Percentiles rank a stretch among this genome's conserved stretches.
phyloP scores from a whole-genome alignment of 2,888 invertebrate species.

The Clivina fossor region DNA sequence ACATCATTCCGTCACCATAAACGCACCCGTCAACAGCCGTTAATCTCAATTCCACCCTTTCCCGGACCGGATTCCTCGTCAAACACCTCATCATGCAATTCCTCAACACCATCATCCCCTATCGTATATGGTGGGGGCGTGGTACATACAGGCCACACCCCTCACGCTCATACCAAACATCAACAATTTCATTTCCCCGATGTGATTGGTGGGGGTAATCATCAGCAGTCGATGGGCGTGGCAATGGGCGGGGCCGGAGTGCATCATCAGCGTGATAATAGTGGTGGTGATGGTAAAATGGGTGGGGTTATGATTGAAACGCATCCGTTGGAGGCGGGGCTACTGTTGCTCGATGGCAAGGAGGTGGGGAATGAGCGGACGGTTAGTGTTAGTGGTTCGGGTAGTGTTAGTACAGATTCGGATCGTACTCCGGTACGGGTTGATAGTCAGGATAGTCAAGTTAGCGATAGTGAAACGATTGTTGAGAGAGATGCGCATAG shows the following conservation, averaged over 20 bases:
- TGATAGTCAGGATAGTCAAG: constrained; percentile 81
- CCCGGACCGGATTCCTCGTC: constrained; percentile 84
- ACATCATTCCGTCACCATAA: constrained; percentile 41
- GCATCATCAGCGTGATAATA: background rate
- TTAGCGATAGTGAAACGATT: constrained; percentile 63
- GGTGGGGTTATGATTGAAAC: constrained; percentile 60
- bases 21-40: constrained; percentile 47
- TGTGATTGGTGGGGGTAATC: no score
- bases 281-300: constrained; percentile 43
- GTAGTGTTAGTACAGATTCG: constrained; percentile 77
- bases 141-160: constrained; percentile 58
- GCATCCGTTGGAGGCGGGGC: constrained; percentile 52
- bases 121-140: no score
- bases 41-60: constrained; percentile 60
- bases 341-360: constrained; percentile 46
- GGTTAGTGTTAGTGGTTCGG: constrained; percentile 70
- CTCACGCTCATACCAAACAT: constrained; percentile 52
- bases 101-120: constrained; percentile 94
- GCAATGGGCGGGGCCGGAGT: background rate
- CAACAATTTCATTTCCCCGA: constrained; percentile 81
- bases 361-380: constrained; percentile 70
- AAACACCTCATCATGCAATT: constrained; percentile 94
- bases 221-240: background rate
- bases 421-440: constrained; percentile 78
- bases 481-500: constrained; percentile 54